A percentile compares a stretch with the other conserved stretches of the same genome.
These are phyloP conservation scores for Cladopsammia gracilis DNA, from an alignment of 64 coral and sea anemone genomes.

Conservation along the genomic window DNA sequence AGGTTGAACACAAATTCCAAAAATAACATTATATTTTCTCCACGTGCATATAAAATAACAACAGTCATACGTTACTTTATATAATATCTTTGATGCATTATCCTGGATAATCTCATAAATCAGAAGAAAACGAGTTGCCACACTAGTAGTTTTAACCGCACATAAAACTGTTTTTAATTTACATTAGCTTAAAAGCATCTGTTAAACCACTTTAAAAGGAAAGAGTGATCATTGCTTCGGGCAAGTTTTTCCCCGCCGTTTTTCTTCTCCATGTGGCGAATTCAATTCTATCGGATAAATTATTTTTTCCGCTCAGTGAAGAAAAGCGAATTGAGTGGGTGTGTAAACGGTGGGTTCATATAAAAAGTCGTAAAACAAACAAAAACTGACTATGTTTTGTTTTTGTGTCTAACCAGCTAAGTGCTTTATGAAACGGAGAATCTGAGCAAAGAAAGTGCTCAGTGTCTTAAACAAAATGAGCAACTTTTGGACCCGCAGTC, in stretches of 20 bases:
- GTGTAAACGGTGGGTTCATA: no score
- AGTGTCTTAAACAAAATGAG: no score
- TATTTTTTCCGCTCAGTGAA: not conserved
- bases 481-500: no score
- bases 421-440: no score
- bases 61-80: no score
- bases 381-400: no score
- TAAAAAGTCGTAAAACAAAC: no score
- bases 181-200: not conserved
- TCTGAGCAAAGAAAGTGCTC: no score
- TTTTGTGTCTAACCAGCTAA: no score
- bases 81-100: not conserved
- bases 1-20: not conserved
- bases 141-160: not conserved
- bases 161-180: no score
- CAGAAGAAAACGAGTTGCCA: not conserved
- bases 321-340: no score
- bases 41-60: not conserved
- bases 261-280: not conserved
- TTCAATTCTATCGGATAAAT: not conserved
- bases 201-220: not conserved
- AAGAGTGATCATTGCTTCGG: not conserved
- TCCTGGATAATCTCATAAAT: conserved; percentile 14
- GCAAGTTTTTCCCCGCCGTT: not conserved
- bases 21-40: not conserved